Evolutionary conservation across 2,797 vertebrate species (phyloP).

Genomic region (Gymnodraco acuticeps): DNA sequence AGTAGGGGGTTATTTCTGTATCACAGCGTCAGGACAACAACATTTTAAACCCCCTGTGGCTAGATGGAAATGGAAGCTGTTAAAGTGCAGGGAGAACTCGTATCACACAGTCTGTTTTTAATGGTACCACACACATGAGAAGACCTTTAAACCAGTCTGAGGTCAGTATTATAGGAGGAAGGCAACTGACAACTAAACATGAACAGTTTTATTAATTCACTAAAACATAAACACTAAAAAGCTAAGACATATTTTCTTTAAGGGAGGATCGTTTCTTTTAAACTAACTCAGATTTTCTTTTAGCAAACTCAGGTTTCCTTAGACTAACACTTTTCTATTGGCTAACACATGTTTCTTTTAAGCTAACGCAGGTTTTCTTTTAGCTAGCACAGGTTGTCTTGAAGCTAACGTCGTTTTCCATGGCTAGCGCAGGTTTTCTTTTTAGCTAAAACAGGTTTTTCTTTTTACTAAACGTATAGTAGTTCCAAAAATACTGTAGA

Average conservation of each 20-base stretch:
- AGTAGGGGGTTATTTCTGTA: slow-evolving; percentile 36
- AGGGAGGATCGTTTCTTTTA: neutral
- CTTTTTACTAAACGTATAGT: neutral
- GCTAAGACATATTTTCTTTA: neutral
- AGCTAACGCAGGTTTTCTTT: neutral
- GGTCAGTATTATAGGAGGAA: neutral
- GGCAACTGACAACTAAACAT: neutral
- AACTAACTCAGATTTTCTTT: neutral
- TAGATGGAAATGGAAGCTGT: slow-evolving; percentile 19
- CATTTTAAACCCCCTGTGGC: slow-evolving; percentile 34
- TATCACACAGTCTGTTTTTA: slow-evolving; percentile 1
- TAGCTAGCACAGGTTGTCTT: neutral
- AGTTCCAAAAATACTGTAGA: neutral
- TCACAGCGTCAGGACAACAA: slow-evolving; percentile 46
- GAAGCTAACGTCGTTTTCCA: neutral
- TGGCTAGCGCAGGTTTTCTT: neutral
- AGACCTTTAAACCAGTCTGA: neutral
- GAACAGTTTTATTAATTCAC: neutral
- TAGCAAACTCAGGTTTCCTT: neutral
- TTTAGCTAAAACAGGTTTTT: neutral
- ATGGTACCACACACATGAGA: slow-evolving; percentile 16
- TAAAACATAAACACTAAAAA: neutral
- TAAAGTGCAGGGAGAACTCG: slow-evolving; percentile 24
- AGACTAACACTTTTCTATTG: neutral
- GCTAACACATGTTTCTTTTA: neutral